These are phyloP conservation scores for Rhodinocichla rosea DNA, from an alignment of 2,113 vertebrate genomes.

Conservation along the genomic window DNA sequence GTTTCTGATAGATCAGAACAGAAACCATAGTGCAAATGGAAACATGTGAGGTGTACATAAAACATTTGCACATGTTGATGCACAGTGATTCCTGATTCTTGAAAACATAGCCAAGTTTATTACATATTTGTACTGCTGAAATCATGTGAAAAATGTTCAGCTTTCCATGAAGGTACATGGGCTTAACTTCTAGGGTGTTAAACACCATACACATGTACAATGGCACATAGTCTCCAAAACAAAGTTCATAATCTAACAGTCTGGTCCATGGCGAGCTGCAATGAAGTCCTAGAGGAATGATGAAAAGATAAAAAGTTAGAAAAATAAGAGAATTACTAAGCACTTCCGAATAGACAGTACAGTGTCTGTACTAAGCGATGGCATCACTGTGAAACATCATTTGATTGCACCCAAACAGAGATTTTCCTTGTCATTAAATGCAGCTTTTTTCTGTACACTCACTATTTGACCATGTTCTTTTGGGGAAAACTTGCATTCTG, in stretches of 20 bases:
- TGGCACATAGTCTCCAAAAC: background rate
- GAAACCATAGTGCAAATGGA: background rate
- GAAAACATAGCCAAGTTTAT: background rate
- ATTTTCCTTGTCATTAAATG: background rate
- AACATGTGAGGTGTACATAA: background rate
- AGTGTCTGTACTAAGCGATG: background rate
- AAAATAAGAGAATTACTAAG: background rate
- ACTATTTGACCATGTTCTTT: background rate
- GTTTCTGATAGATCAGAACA: background rate
- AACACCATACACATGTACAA: background rate
- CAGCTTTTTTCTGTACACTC: background rate
- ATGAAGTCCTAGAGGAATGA: background rate
- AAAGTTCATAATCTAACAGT: background rate
- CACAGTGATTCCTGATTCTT: background rate
- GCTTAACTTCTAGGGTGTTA: background rate
- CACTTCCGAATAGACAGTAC: background rate
- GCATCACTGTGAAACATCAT: background rate
- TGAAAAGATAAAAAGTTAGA: background rate
- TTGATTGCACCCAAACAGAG: background rate
- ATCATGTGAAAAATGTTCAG: background rate
- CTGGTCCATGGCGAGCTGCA: background rate
- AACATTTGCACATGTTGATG: background rate
- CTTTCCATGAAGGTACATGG: background rate
- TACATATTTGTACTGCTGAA: background rate
- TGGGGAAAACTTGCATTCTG: background rate